phyloP scores from a whole-genome alignment of 1,140 invertebrate species.

The Sycobia sp. region DNA sequence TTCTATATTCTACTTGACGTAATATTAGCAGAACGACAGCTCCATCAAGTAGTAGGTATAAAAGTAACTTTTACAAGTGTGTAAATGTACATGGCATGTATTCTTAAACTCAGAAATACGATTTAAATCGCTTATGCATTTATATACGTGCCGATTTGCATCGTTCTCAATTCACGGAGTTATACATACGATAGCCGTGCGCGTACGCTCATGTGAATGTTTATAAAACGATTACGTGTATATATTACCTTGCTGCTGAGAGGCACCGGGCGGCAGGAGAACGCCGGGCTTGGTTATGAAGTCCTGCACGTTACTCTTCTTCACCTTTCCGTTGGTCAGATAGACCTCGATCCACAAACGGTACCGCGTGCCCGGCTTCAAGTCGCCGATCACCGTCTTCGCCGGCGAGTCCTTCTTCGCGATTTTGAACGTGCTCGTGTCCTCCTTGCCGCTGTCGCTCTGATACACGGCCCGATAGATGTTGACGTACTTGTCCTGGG shows the following conservation, averaged over 20 bases:
- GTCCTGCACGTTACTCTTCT: slow-evolving; percentile 86
- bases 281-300: slow-evolving; percentile 81
- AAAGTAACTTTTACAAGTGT: too few species aligned
- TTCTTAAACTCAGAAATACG: too few species aligned
- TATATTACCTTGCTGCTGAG: slow-evolving; percentile 61
- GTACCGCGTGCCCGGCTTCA: slow-evolving; percentile 83
- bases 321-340: slow-evolving; percentile 85
- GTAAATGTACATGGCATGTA: too few species aligned
- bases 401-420: slow-evolving; percentile 79
- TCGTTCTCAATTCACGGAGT: too few species aligned
- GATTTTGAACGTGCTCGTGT: slow-evolving; percentile 82
- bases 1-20: too few species aligned
- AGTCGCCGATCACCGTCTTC: slow-evolving; percentile 70
- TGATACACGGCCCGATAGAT: slow-evolving; percentile 87
- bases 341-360: slow-evolving; percentile 86
- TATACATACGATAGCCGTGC: too few species aligned
- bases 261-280: slow-evolving; percentile 62
- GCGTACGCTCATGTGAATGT: too few species aligned
- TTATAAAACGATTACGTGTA: too few species aligned
- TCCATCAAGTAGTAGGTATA: too few species aligned
- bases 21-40: too few species aligned
- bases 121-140: too few species aligned
- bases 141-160: too few species aligned
- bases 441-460: slow-evolving; percentile 74
- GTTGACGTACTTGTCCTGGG: slow-evolving; percentile 88